These are phyloP conservation scores for Dromococcyx pavoninus DNA, from an alignment of 2,797 vertebrate genomes.

Conservation along the genomic window DNA sequence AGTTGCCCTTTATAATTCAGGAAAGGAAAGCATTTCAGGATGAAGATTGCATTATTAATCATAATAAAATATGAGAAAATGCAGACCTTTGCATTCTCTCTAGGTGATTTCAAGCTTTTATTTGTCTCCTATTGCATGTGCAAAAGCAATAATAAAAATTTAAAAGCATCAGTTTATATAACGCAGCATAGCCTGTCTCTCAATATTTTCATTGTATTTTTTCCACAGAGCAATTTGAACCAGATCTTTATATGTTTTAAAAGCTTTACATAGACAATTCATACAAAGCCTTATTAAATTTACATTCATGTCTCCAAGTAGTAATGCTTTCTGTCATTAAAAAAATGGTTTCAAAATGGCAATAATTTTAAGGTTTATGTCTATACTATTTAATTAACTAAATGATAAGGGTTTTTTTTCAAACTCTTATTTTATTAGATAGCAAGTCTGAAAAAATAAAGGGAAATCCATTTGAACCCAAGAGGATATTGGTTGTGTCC, in stretches of 20 bases:
- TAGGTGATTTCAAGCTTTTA: slow-evolving; percentile 38
- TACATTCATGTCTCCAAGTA: not conserved
- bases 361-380: not conserved
- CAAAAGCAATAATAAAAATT: slow-evolving; percentile 15
- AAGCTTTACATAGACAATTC: not conserved
- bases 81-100: slow-evolving; percentile 8
- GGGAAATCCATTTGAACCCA: slow-evolving; percentile 29
- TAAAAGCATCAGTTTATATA: slow-evolving; percentile 18
- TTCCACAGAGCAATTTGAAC: slow-evolving; percentile 16
- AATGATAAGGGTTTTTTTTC: not conserved
- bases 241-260: not conserved
- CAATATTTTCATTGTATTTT: slow-evolving; percentile 15
- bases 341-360: slow-evolving; percentile 6
- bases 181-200: not conserved
- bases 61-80: slow-evolving; percentile 20
- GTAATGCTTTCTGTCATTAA: not conserved
- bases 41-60: not conserved
- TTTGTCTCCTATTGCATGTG: not conserved
- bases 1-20: not conserved
- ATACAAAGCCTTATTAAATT: slow-evolving; percentile 12
- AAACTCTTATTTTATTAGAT: slow-evolving; percentile 9
- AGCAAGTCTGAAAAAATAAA: slow-evolving; percentile 20
- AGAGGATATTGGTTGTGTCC: slow-evolving; percentile 36
- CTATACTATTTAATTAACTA: slow-evolving; percentile 13
- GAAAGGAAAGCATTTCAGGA: slow-evolving; percentile 19